Evolutionary conservation across 2,888 invertebrate species (phyloP).

Genomic region (Branchellion lobata): DNA sequence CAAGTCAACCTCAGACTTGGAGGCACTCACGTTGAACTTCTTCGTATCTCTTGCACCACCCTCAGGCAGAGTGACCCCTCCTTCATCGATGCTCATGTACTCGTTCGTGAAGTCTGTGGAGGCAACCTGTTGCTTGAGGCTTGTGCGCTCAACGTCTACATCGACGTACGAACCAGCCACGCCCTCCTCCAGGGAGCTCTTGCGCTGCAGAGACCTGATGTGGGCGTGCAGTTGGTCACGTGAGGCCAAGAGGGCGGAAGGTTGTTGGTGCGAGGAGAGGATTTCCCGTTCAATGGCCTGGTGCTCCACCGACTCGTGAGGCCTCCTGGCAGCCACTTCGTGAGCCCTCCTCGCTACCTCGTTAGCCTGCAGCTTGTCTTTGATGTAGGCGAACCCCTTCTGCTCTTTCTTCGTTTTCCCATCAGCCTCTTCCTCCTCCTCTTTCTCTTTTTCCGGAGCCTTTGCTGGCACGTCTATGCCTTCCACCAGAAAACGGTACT

Average conservation of each 20-base stretch:
- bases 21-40: not conserved
- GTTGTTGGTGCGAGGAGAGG: conserved; percentile 1
- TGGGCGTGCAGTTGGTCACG: conserved; percentile 26
- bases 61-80: not conserved
- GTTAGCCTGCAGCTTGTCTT: conserved; percentile 47
- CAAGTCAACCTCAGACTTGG: not conserved
- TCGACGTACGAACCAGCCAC: too few species aligned
- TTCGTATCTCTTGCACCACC: too few species aligned
- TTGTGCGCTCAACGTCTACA: not conserved
- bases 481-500: conserved; percentile 51
- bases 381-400: conserved; percentile 51
- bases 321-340: conserved; percentile 49
- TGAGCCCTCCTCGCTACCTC: conserved; percentile 49
- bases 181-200: not conserved
- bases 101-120: not conserved
- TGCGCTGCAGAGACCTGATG: not conserved
- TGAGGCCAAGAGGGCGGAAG: not conserved
- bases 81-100: not conserved
- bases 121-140: not conserved
- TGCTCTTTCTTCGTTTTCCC: not conserved
- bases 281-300: conserved; percentile 10
- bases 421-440: not conserved
- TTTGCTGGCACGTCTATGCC: conserved; percentile 52
- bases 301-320: conserved; percentile 50
- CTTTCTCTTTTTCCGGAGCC: not conserved